Base-by-base conservation (phyloP, 2,113 vertebrate species). In the Phoxinus phoxinus region DNA sequence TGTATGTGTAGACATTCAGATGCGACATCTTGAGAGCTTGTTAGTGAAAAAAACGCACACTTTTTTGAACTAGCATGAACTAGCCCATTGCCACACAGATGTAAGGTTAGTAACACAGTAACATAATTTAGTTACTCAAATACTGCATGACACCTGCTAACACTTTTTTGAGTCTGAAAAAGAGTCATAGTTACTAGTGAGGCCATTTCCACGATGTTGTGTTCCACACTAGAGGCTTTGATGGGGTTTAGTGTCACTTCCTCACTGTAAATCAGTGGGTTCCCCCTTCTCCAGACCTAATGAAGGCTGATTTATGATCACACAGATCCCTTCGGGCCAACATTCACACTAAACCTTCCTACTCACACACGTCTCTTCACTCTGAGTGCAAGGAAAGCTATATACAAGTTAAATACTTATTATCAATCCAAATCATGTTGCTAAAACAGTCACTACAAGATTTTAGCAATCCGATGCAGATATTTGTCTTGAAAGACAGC, bases 271-370 rank as follows among this genome's bases (percentile, higher is more conserved):
- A 95, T 95, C 94, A 95, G 25, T 25, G 91, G 25, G 63, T 91
- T 91, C 89, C 93, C 93, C 94, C 93, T 93, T 92, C 83, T 35
- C 67, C 85, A 85, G 92, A 93, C 87, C 91, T 94, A 96, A 95
- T 88, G 89, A 94, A 91, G 84, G 91, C 92, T 94, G 94, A 95
- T 95, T 96, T 95, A 96, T 82, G 89, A 92, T 91, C 86, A 90
- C 92, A 93, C 92, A 90, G 84, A 3, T 75, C 89, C 85, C 92
- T 92, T 93, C 92, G 86, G 94, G 93, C 94, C 89, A 88, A 90
- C 15, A 11, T 87, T 88, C 87, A 88, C 92, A 89, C 92, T 83
- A 6, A 79, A 90, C 84, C 92, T 91, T 93, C 87, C 88, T 32
- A 74, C 74, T 53, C 30, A 4, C 58, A 67, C 58, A 27, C 15